A percentile compares a stretch with the other conserved stretches of the same genome.
phyloP scores from a whole-genome alignment of 2,888 invertebrate species.

The Nasonovia ribisnigri region DNA sequence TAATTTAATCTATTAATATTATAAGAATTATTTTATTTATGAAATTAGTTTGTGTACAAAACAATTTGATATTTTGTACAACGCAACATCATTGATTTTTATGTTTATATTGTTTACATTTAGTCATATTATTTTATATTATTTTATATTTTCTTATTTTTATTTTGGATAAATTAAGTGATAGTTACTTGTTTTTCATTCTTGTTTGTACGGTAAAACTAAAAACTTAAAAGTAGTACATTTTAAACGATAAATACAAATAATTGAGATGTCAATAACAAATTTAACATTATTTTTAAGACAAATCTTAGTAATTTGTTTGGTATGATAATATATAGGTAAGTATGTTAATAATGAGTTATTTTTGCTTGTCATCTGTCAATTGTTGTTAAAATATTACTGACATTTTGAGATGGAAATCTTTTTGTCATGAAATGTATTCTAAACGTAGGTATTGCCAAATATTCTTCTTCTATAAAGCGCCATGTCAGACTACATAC shows the following conservation, averaged over 20 bases:
- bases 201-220: neutral
- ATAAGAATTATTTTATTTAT: neutral
- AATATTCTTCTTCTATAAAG: neutral
- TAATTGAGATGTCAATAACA: neutral
- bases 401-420: neutral
- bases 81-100: neutral
- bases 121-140: neutral
- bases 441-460: neutral
- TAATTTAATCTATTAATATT: neutral
- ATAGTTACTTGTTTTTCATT: neutral
- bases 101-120: neutral
- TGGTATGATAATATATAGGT: neutral
- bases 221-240: neutral
- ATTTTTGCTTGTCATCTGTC: neutral
- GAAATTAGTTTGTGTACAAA: neutral
- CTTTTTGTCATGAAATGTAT: neutral
- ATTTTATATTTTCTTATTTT: neutral
- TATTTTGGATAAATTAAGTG: neutral
- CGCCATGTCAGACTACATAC: neutral
- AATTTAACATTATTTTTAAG: neutral
- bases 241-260: neutral
- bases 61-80: neutral
- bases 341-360: neutral
- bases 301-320: neutral
- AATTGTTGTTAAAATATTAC: neutral